Percentiles rank a stretch among this genome's conserved stretches.
These are phyloP conservation scores for Epinotia bilunana DNA, from an alignment of 2,888 invertebrate genomes.

Conservation along the genomic window DNA sequence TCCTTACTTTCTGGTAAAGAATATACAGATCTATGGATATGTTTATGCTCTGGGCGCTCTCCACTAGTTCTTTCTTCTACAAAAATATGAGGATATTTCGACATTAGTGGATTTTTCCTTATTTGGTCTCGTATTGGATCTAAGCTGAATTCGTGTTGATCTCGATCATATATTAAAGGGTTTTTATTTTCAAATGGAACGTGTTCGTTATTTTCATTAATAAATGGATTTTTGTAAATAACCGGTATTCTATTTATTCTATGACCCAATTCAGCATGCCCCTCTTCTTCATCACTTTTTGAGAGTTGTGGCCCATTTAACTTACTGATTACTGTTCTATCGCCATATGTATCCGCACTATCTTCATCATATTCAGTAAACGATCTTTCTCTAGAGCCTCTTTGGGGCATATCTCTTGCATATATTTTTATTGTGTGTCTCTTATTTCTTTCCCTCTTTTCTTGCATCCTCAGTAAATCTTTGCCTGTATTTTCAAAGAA, in stretches of 20 bases:
- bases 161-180: background rate
- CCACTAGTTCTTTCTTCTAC: slow-evolving; percentile 65
- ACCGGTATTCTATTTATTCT: background rate
- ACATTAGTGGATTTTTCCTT: slow-evolving; percentile 65
- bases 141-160: background rate
- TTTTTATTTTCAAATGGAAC: slow-evolving; percentile 45
- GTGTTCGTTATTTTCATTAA: slow-evolving; percentile 23
- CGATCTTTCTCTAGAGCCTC: slow-evolving; percentile 64
- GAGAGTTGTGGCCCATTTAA: slow-evolving; percentile 51
- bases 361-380: slow-evolving; percentile 68
- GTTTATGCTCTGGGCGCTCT: background rate
- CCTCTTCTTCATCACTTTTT: slow-evolving; percentile 49
- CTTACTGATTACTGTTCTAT: slow-evolving; percentile 64
- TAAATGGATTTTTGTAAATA: slow-evolving; percentile 3
- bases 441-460: slow-evolving; percentile 21
- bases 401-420: slow-evolving; percentile 46
- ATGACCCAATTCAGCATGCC: slow-evolving; percentile 39
- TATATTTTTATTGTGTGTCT: slow-evolving; percentile 60
- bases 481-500: background rate
- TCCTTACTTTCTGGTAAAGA: slow-evolving; percentile 31
- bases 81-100: slow-evolving; percentile 75
- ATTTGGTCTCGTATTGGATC: slow-evolving; percentile 48
- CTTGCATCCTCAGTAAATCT: background rate
- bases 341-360: slow-evolving; percentile 64
- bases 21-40: background rate